Evolutionary conservation across 2,888 invertebrate species (phyloP).

Genomic region (Sympetrum striolatum): DNA sequence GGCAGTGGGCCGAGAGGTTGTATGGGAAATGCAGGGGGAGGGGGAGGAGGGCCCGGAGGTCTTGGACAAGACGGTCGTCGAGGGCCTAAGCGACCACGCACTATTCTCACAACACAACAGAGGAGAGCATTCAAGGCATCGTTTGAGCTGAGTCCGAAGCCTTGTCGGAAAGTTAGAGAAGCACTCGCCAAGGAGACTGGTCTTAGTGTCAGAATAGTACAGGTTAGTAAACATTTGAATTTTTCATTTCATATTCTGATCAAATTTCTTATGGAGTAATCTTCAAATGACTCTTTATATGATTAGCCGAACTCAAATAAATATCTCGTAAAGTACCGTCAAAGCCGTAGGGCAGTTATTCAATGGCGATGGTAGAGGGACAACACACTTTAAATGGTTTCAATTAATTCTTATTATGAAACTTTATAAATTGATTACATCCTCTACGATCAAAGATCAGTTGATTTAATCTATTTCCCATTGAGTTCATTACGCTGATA

Average conservation of each 20-base stretch:
- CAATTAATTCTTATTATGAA: too few relatives aligned
- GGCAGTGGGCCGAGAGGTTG: slow-evolving; percentile 80
- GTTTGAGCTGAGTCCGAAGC: slow-evolving; percentile 85
- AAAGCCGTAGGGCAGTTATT: too few relatives aligned
- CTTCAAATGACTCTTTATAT: too few relatives aligned
- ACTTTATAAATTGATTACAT: too few relatives aligned
- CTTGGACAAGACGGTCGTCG: slow-evolving; percentile 67
- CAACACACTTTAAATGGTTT: too few relatives aligned
- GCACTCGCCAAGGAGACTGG: slow-evolving; percentile 84
- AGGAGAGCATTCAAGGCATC: slow-evolving; percentile 83
- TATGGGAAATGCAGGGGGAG: background rate
- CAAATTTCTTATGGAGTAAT: too few relatives aligned
- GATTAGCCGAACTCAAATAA: too few relatives aligned
- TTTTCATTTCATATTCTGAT: background rate
- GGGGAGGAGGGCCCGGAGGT: slow-evolving; percentile 57
- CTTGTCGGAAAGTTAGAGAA: slow-evolving; percentile 82
- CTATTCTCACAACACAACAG: slow-evolving; percentile 83
- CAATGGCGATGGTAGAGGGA: too few relatives aligned
- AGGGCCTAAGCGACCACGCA: slow-evolving; percentile 82
- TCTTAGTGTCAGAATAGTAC: slow-evolving; percentile 82
- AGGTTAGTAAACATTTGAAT: slow-evolving; percentile 64
- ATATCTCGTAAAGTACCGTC: too few relatives aligned
- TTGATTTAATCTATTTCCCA: too few relatives aligned
- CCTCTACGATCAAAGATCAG: too few relatives aligned
- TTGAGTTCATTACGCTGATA: too few relatives aligned